Conservation (phyloP, 2,113 vertebrate species). For the Antigone vipio region DNA sequence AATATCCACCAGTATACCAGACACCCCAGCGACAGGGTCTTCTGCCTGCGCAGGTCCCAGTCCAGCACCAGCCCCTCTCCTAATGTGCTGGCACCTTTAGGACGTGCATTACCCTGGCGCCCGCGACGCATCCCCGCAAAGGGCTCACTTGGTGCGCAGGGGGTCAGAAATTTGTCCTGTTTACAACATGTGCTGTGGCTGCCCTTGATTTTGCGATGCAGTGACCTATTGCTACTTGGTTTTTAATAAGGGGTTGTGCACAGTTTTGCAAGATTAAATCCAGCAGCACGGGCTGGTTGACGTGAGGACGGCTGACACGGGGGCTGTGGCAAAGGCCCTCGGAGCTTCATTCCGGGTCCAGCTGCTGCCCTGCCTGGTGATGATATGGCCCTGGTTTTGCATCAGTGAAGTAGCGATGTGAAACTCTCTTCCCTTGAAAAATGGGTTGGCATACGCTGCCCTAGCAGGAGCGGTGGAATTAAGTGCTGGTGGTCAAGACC, state of each 20-base stretch:
- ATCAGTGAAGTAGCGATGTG: not conserved
- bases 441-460: fast-evolving
- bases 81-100: not conserved
- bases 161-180: not conserved
- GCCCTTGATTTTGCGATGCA: not conserved
- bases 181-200: not conserved
- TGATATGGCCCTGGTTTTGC: fast-evolving
- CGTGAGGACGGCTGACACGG: fast-evolving
- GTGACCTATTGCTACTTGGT: not conserved
- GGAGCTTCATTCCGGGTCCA: not conserved
- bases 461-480: not conserved
- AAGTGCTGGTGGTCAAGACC: not conserved
- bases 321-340: not conserved
- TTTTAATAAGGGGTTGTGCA: not conserved
- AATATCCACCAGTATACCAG: not conserved
- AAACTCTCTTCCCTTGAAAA: not conserved
- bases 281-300: fast-evolving
- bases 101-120: not conserved
- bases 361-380: not conserved
- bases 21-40: too few species aligned
- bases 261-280: not conserved
- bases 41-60: not conserved
- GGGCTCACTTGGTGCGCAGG: not conserved
- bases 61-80: not conserved
- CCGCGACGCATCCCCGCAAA: not conserved